Conservation (phyloP, 2,888 invertebrate genomes). For the Suillia variegata region DNA sequence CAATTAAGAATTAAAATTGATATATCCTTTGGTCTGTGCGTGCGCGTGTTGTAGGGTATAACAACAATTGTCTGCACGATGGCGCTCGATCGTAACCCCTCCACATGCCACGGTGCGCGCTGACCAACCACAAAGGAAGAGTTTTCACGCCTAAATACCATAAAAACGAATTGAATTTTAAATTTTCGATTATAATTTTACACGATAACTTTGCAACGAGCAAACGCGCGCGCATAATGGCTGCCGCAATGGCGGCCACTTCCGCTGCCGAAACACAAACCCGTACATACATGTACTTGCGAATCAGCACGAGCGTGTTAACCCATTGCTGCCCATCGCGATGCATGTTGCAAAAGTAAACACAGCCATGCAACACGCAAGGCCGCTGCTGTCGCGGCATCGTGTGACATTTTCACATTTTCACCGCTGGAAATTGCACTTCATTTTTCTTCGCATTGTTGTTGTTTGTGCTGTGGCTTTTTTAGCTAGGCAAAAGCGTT, state of each 20-base stretch:
- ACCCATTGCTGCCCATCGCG: neutral
- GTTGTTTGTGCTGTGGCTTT: neutral
- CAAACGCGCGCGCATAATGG: neutral
- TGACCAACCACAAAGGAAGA: too few species aligned
- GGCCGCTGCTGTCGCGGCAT: slow-evolving; percentile 10
- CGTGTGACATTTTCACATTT: slow-evolving; percentile 24
- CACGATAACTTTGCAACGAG: neutral
- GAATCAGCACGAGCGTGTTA: neutral
- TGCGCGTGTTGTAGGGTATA: too few species aligned
- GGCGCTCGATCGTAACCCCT: too few species aligned
- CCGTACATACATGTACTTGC: too few species aligned
- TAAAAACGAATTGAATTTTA: neutral
- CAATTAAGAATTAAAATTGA: too few species aligned
- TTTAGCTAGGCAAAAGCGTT: neutral
- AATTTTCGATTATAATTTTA: neutral
- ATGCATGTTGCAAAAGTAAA: neutral
- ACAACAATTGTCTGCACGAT: too few species aligned
- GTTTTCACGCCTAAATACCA: neutral
- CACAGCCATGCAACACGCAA: slow-evolving; percentile 1
- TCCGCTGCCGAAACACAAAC: too few species aligned
- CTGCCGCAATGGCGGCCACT: neutral
- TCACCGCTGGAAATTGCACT: slow-evolving; percentile 4
- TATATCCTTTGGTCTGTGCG: too few species aligned
- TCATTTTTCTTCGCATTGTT: neutral
- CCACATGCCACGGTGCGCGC: too few species aligned